Evolutionary conservation across 2,888 invertebrate species (phyloP).

Genomic region (Pristionchus arcanus): DNA sequence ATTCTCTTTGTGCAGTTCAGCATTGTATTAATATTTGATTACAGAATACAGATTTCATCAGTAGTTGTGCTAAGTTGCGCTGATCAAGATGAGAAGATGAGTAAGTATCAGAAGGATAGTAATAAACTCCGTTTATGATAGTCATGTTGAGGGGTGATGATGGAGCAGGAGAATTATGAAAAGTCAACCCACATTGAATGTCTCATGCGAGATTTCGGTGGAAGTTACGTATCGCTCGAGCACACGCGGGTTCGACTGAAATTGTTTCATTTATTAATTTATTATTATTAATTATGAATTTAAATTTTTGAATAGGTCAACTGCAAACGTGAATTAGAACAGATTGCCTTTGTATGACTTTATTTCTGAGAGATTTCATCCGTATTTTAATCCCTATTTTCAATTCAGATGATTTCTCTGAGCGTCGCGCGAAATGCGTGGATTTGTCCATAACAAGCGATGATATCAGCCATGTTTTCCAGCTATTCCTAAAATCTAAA

Average conservation of each 20-base stretch:
- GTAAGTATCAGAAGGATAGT: no score
- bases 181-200: neutral
- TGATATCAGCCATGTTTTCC: neutral
- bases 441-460: neutral
- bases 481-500: neutral
- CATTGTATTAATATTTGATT: no score
- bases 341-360: no score
- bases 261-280: neutral
- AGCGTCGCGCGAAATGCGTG: neutral
- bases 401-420: neutral
- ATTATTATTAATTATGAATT: neutral
- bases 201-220: neutral
- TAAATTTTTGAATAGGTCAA: neutral
- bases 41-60: no score
- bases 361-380: no score
- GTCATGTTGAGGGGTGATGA: no score
- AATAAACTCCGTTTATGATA: no score
- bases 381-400: neutral
- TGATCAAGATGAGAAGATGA: no score
- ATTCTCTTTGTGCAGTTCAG: no score
- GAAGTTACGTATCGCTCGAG: slow-evolving; percentile 29
- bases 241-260: slow-evolving; percentile 27
- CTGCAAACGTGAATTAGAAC: no score
- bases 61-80: no score
- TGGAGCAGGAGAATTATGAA: no score